phyloP scores from a whole-genome alignment of 2,113 vertebrate species.

The Potamarius usumacintae region DNA sequence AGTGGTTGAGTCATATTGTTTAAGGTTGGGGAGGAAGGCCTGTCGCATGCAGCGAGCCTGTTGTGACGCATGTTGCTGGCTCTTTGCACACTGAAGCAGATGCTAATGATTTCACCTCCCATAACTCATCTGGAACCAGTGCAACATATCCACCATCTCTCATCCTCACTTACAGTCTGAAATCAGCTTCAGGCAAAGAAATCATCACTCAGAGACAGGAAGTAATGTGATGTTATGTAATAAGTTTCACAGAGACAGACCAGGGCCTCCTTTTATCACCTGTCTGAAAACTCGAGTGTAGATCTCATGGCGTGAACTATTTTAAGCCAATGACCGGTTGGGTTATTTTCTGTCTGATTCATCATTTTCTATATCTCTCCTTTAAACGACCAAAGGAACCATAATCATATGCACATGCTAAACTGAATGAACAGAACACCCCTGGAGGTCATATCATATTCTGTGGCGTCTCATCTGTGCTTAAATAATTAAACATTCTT shows the following conservation, averaged over 20 bases:
- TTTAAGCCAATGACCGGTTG: constrained; percentile 3
- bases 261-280: constrained; percentile 9
- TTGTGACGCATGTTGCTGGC: constrained; percentile 68
- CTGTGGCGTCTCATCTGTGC: constrained; percentile 28
- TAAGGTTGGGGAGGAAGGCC: constrained; percentile 51
- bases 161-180: constrained; percentile 25
- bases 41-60: constrained; percentile 57
- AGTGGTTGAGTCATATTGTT: constrained; percentile 56
- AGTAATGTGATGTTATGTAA: neutral
- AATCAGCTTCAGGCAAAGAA: constrained; percentile 39
- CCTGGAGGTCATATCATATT: constrained; percentile 20
- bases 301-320: neutral
- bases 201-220: constrained; percentile 19
- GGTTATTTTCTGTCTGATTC: constrained; percentile 6
- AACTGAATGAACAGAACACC: constrained; percentile 34
- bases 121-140: constrained; percentile 63
- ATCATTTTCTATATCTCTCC: constrained; percentile 11
- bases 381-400: constrained; percentile 2
- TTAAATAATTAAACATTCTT: constrained; percentile 27
- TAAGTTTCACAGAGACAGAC: constrained; percentile 32
- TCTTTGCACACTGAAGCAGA: constrained; percentile 65
- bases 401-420: constrained; percentile 34
- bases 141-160: constrained; percentile 24
- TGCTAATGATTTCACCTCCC: constrained; percentile 71
- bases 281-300: constrained; percentile 24